Base-by-base conservation (phyloP, 2,888 invertebrate species). In the Synanthedon tipuliformis region DNA sequence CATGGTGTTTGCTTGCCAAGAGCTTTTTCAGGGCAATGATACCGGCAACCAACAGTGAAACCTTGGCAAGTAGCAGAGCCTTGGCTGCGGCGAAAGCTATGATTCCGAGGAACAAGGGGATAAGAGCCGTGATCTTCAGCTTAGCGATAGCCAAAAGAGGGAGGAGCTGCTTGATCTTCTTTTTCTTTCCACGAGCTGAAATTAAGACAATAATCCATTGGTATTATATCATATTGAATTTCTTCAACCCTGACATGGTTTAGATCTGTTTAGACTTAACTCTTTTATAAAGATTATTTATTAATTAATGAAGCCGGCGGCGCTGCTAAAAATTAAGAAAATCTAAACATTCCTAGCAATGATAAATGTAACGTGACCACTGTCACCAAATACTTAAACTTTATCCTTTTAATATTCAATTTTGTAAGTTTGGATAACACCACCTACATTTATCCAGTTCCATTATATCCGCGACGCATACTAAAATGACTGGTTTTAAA, bases 31-130 rank as follows among this genome's bases (percentile, higher is more conserved):
- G 64, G 16, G 87, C 89, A 67, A 95, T 91, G 66, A 95, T 90
- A 66, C 91, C 91, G 57, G 94, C 92, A 59, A 95, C 90, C 50
- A 94, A 89, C 45, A 95, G 89, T 0, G 95, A 92, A 65, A 95
- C 89, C 89, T 95, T 95, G 73, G 94, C 94, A 63, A 95, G 90
- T 57, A 95, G 85, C 55, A 95, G 89, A 48, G 95, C 95, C 85
- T 95, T 95, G 83, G 95, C 92, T n/a, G 95, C 94, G 52, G 94
- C 89, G 54, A 95, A 88, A 23, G 94, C 95, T 62, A 95, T 90
- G 69, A 87, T 84, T 51, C 74, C 95, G 54, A 95, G 89, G 67
- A 92, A 92, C 60, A 95, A 83, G 34, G 94, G 95, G 63, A 94
- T 91, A 57, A 95, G 88, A 23, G 93, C 91, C 57, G 92, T 92